Evolutionary conservation across 2,797 vertebrate genomes (phyloP).

Genomic region (Sebastes vulpes): DNA sequence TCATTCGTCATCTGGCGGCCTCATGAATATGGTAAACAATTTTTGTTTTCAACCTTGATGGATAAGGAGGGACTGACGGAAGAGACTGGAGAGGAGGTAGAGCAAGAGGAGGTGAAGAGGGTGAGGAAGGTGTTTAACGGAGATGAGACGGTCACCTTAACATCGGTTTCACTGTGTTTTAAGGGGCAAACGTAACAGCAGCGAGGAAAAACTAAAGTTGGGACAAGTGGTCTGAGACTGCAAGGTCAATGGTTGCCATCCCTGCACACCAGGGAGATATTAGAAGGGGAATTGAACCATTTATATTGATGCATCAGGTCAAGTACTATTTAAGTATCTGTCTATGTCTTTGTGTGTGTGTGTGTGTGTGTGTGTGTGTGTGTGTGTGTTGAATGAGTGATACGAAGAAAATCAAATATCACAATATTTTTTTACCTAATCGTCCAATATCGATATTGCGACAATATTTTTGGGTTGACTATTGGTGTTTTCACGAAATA

Average conservation of each 20-base stretch:
- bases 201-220: background rate
- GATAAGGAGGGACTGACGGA: constrained; percentile 22
- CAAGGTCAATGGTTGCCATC: constrained; percentile 24
- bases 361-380: no score
- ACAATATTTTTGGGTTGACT: no score
- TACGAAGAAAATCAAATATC: no score
- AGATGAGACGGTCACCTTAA: constrained; percentile 3
- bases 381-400: no score
- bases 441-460: no score
- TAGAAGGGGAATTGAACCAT: constrained; percentile 1
- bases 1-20: constrained; percentile 41
- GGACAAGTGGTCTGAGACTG: background rate
- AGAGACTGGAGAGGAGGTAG: background rate
- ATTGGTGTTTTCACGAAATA: no score
- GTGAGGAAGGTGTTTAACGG: background rate
- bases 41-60: constrained; percentile 56
- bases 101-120: background rate
- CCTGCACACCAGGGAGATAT: background rate
- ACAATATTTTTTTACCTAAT: no score
- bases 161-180: constrained; percentile 17
- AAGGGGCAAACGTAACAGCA: background rate
- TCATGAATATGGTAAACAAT: constrained; percentile 63
- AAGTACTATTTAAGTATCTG: background rate
- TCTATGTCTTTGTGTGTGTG: background rate
- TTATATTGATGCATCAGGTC: background rate